Evolutionary conservation across 2,888 invertebrate species (phyloP).

Genomic region (Quadroppia sp.): DNA sequence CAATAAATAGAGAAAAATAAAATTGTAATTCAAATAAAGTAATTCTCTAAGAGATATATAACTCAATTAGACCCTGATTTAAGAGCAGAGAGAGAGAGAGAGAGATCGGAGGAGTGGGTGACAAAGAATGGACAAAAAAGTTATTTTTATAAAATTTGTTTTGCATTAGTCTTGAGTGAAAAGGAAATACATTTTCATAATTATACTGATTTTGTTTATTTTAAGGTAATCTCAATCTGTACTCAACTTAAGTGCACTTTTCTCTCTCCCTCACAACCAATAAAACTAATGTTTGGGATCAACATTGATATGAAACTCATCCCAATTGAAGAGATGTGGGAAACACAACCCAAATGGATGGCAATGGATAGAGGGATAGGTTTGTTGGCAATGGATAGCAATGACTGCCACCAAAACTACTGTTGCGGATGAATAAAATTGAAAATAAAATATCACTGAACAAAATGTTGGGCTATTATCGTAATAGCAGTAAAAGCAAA

Average conservation of each 20-base stretch:
- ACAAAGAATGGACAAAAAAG: slow-evolving; percentile 8
- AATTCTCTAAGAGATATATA: background rate
- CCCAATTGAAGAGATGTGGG: background rate
- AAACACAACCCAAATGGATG: background rate
- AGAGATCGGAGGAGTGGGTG: background rate
- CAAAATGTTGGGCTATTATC: slow-evolving; percentile 25
- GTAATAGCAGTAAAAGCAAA: background rate
- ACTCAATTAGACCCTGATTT: background rate
- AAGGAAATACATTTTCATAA: slow-evolving; percentile 26
- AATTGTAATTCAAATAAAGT: slow-evolving; percentile 7
- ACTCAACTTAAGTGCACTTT: slow-evolving; percentile 34
- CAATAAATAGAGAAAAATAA: background rate
- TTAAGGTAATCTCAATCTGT: slow-evolving; percentile 28
- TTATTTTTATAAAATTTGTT: background rate
- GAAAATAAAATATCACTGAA: slow-evolving; percentile 28
- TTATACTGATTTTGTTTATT: slow-evolving; percentile 28
- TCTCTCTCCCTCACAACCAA: background rate
- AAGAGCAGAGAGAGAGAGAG: background rate
- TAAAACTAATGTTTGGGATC: slow-evolving; percentile 33
- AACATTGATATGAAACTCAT: slow-evolving; percentile 6
- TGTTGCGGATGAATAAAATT: slow-evolving; percentile 12
- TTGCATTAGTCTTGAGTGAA: background rate
- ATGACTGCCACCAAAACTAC: background rate
- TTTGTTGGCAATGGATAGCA: background rate
- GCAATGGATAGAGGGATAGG: background rate